Evolutionary conservation across 2,797 vertebrate genomes (phyloP).

Genomic region (Leuciscus waleckii): DNA sequence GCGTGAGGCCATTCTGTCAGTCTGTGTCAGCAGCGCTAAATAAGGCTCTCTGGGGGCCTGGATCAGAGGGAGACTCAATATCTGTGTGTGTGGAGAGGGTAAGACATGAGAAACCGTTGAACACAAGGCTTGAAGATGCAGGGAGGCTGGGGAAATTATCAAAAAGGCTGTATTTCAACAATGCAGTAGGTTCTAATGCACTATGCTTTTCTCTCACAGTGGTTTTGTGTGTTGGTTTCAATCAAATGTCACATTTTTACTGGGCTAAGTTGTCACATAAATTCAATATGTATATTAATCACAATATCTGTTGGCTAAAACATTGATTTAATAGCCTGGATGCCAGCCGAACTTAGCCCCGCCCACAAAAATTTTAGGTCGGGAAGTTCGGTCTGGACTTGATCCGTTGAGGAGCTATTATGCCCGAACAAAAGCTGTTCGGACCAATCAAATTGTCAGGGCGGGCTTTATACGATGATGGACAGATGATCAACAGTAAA

Average conservation of each 20-base stretch:
- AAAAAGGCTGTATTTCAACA: slow-evolving; percentile 2
- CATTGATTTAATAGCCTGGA: neutral
- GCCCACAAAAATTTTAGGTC: too few relatives aligned
- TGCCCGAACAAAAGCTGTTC: too few relatives aligned
- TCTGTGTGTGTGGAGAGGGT: neutral
- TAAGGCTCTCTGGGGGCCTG: neutral
- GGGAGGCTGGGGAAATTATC: neutral
- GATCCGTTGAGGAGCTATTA: too few relatives aligned
- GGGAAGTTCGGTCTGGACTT: too few relatives aligned
- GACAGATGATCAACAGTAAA: too few relatives aligned
- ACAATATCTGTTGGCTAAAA: neutral
- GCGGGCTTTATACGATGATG: too few relatives aligned
- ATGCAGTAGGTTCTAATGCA: neutral
- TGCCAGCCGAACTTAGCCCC: too few relatives aligned
- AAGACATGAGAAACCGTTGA: neutral
- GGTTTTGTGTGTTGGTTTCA: neutral
- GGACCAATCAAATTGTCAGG: too few relatives aligned
- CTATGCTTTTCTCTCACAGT: neutral
- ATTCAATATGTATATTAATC: neutral
- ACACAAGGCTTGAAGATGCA: neutral
- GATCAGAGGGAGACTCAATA: slow-evolving; percentile 1
- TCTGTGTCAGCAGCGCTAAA: slow-evolving; percentile 27
- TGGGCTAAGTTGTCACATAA: neutral
- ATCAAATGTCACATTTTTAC: neutral
- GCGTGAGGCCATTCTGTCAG: slow-evolving; percentile 13